Conservation (phyloP, 1,140 invertebrate species). For the Achatina immaculata region DNA sequence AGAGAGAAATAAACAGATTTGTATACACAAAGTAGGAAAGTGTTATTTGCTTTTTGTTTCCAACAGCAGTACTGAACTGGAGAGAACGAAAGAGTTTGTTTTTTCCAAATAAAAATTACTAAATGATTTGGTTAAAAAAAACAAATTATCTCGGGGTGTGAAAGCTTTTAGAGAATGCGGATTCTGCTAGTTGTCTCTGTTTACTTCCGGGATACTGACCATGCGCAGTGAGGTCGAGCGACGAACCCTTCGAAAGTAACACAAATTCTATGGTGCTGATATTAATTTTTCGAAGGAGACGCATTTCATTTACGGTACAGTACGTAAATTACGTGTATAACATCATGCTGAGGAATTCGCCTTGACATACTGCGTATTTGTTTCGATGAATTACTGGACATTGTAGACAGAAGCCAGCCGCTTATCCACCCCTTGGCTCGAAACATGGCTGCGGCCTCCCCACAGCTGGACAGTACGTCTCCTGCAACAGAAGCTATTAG, state of each 20-base stretch:
- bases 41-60: too few species aligned
- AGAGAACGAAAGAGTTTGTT: too few species aligned
- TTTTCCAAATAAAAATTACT: too few species aligned
- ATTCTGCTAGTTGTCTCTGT: neutral
- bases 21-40: too few species aligned
- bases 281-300: neutral
- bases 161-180: slow-evolving; percentile 20
- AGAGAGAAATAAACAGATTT: too few species aligned
- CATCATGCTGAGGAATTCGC: neutral
- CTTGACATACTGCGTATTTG: neutral
- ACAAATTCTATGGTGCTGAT: neutral
- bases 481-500: slow-evolving; percentile 6
- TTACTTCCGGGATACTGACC: slow-evolving; percentile 16
- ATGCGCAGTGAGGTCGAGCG: slow-evolving; percentile 14
- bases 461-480: slow-evolving; percentile 2
- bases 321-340: neutral
- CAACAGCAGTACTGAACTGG: too few species aligned
- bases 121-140: too few species aligned
- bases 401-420: neutral
- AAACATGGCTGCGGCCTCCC: slow-evolving; percentile 30
- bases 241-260: neutral
- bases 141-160: too few species aligned
- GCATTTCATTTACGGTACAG: neutral
- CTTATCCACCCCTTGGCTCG: neutral
- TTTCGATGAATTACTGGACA: neutral